Evolutionary conservation across 2,888 invertebrate species (phyloP), one percentile per base, ranked within the genome.

Genomic region (Alloplasta piceator): DNA sequence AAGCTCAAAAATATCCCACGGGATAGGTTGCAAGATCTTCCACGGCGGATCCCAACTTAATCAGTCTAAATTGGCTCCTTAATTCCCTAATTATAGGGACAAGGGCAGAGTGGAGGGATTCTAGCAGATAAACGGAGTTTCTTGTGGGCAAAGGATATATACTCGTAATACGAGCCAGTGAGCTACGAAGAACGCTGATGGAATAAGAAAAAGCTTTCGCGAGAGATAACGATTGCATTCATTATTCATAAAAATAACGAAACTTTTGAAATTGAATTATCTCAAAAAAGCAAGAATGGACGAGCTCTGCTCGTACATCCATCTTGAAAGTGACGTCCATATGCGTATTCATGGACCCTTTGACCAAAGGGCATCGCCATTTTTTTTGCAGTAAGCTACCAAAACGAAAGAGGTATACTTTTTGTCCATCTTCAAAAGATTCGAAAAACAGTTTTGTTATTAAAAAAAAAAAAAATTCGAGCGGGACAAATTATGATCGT

Each of bases 21-120:
- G 38, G 77, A 43, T 41, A 48, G 50, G 50, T 58, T 64, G 26
- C 36, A 58, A 74, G 64, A 70, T 68, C 58, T 26, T 26, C 43
- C 68, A 52, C 77, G 74, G 9, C 50, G 60, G 48, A 60, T 16
- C 16, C 14, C 7, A 48, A 60, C 77, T 70, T 79, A 76, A 77
- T 77, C 79, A 63, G 63, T 55, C 73, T 66, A 55, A 82, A 82
- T 80, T 80, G 74, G 61, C 70, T 77, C 73, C 73, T 82, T 80
- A 80, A 80, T 82, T 73, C 70, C 56, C 66, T 82, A 77, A 80
- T 82, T 71, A 77, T 66, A 48, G 43, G 58, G 14, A 80, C 61
- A 73, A 67, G 61, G 39, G 43, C 12, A 41, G 16, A 55, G 36
- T 36, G 26, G 16, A 12, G 52, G 60, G 10, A 41, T 41, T 50